Evolutionary conservation across 2,888 invertebrate genomes (phyloP).

Genomic region (Lamellibrachia satsuma): DNA sequence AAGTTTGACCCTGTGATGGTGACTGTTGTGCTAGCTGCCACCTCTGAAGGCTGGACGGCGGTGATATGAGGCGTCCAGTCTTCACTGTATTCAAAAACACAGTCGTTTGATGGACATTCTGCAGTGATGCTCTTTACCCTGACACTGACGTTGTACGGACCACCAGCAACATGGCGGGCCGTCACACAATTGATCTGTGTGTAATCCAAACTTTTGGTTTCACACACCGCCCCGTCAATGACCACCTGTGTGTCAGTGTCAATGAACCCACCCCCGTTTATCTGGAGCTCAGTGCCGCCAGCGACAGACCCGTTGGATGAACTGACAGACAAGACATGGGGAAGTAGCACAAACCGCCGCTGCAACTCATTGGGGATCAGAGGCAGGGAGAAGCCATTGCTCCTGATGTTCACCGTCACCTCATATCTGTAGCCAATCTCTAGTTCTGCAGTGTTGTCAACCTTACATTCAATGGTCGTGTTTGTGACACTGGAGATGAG

Average conservation of each 20-base stretch:
- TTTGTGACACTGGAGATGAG: background rate
- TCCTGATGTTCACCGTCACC: background rate
- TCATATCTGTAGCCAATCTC: background rate
- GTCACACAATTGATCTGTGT: background rate
- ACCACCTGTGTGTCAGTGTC: background rate
- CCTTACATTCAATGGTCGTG: background rate
- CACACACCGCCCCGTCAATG: background rate
- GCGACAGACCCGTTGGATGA: slow-evolving; percentile 17
- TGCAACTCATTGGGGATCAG: background rate
- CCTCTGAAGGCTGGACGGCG: slow-evolving; percentile 8
- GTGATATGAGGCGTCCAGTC: slow-evolving; percentile 21
- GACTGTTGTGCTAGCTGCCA: background rate
- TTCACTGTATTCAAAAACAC: background rate
- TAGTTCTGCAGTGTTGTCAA: background rate
- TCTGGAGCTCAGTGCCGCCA: background rate
- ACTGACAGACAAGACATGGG: slow-evolving; percentile 7
- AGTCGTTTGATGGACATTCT: slow-evolving; percentile 8
- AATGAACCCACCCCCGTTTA: slow-evolving; percentile 5
- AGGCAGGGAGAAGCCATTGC: slow-evolving; percentile 17
- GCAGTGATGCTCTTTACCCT: background rate
- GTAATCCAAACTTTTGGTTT: slow-evolving; percentile 4
- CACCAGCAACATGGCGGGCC: background rate
- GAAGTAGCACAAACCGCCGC: background rate
- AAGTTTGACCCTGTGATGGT: slow-evolving; percentile 27
- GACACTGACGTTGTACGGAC: background rate